Percentiles rank a stretch among this genome's conserved stretches.
Conservation (phyloP, 1,140 invertebrate genomes). For the Drusus annulatus region DNA sequence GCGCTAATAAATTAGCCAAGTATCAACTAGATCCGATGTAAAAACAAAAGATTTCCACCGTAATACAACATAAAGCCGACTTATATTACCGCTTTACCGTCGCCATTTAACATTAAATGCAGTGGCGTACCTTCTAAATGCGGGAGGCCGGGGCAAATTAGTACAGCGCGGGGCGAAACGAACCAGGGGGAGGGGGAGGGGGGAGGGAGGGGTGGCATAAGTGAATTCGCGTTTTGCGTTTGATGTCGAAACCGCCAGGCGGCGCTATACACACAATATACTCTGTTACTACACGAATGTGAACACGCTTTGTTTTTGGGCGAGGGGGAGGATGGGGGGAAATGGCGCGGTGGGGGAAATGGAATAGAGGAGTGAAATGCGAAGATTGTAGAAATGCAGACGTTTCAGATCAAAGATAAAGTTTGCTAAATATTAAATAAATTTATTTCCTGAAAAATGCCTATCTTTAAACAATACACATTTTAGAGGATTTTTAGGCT, state of each 20-base stretch:
- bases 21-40: no score
- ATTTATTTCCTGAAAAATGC: no score
- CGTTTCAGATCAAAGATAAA: no score
- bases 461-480: no score
- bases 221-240: conserved; percentile 57
- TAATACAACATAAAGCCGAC: no score
- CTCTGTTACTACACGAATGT: background rate
- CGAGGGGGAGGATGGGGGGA: background rate
- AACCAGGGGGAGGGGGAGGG: background rate
- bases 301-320: conserved; percentile 13
- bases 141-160: conserved; percentile 28
- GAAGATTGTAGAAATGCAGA: no score
- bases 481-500: no score
- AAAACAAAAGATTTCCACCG: no score
- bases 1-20: no score
- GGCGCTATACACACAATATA: conserved; percentile 9
- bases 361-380: background rate
- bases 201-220: conserved; percentile 17
- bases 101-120: background rate
- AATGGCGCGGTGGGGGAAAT: background rate
- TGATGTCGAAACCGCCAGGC: conserved; percentile 54
- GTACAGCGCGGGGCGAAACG: background rate
- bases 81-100: background rate
- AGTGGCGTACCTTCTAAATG: conserved; percentile 10
- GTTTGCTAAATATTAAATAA: no score